These are phyloP conservation scores for Biston stratarius DNA, from an alignment of 2,888 invertebrate species.

Conservation along the genomic window DNA sequence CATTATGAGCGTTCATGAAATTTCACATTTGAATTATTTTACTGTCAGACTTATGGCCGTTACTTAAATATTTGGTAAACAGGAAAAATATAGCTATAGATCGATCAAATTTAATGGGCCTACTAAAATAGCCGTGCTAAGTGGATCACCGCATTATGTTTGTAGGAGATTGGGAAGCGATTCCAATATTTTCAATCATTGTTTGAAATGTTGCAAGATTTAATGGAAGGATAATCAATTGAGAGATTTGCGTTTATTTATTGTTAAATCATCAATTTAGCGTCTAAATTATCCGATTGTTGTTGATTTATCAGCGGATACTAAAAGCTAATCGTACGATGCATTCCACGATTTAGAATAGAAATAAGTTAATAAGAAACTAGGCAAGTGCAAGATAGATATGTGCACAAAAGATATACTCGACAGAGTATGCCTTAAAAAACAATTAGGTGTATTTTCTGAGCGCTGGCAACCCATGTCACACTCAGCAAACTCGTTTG, in stretches of 20 bases:
- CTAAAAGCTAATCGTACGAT: constrained; percentile 4
- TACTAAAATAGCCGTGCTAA: constrained; percentile 78
- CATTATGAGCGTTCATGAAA: constrained; percentile 87
- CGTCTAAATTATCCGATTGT: constrained; percentile 18
- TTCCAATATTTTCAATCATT: constrained; percentile 57
- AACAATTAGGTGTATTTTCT: too few relatives aligned
- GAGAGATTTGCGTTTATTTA: constrained; percentile 42
- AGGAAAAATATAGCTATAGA: constrained; percentile 84
- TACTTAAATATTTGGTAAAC: constrained; percentile 87
- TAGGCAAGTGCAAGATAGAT: neutral
- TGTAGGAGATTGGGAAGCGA: constrained; percentile 52
- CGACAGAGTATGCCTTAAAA: too few relatives aligned
- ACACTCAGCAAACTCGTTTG: too few relatives aligned
- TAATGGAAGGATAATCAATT: constrained; percentile 50
- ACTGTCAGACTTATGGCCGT: constrained; percentile 86
- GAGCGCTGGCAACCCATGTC: too few relatives aligned
- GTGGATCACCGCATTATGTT: constrained; percentile 74
- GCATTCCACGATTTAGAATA: neutral
- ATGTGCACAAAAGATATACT: too few relatives aligned
- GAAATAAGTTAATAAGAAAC: neutral
- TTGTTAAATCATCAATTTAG: constrained; percentile 31
- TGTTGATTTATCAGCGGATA: constrained; percentile 11
- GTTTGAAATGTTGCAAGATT: constrained; percentile 59
- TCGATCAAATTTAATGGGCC: constrained; percentile 84
- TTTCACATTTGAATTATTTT: constrained; percentile 87